A percentile compares a stretch with the other conserved stretches of the same genome.
These are phyloP conservation scores for Cerastis rubricosa DNA, from an alignment of 2,888 invertebrate species.

Conservation along the genomic window DNA sequence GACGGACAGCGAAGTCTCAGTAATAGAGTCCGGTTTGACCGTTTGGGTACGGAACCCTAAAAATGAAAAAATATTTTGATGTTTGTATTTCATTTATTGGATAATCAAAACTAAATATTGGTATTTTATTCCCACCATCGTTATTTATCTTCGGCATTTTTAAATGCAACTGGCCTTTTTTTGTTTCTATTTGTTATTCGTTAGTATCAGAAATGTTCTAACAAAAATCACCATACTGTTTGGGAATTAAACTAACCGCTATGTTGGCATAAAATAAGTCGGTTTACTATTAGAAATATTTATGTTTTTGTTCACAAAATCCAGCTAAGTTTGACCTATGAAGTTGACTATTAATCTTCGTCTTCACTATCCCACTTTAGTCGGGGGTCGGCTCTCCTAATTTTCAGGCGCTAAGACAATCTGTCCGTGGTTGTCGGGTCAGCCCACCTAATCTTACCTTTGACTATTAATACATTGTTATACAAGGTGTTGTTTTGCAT, in stretches of 20 bases:
- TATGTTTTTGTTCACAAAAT: background rate
- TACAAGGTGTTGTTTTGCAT: no score
- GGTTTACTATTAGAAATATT: background rate
- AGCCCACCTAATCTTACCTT: no score
- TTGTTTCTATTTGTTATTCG: constrained; percentile 51
- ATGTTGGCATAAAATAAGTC: background rate
- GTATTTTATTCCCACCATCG: background rate
- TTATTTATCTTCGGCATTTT: constrained; percentile 1
- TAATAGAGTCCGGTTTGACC: no score
- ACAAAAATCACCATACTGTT: constrained; percentile 23
- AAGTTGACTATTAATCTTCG: no score
- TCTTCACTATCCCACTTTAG: no score
- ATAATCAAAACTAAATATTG: background rate
- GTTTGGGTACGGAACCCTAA: no score
- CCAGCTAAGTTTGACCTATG: background rate
- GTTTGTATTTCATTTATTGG: background rate
- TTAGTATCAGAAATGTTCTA: constrained; percentile 34
- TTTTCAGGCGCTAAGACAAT: no score
- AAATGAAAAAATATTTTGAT: background rate
- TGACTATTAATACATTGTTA: no score
- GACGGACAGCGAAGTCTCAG: no score
- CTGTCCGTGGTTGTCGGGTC: no score
- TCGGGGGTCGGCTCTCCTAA: no score
- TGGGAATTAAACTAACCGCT: background rate
- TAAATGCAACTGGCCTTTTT: constrained; percentile 21